A percentile compares a stretch with the other conserved stretches of the same genome.
phyloP scores from a whole-genome alignment of 2,113 vertebrate genomes.

The Gavia stellata region DNA sequence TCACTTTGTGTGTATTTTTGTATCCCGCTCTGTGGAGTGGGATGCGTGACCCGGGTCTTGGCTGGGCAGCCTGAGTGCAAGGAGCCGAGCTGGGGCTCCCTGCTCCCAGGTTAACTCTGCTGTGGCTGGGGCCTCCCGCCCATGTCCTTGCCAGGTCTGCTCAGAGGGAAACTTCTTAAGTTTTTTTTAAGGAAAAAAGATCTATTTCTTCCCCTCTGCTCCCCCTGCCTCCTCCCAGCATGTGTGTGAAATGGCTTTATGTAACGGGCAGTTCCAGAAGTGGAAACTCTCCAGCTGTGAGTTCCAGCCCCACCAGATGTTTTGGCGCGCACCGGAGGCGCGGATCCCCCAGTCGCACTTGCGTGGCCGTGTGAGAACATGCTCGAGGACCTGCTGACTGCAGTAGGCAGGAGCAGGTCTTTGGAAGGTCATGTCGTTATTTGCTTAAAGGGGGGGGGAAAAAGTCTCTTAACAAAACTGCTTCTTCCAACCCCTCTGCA shows the following conservation, averaged over 20 bases:
- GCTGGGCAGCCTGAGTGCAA: neutral
- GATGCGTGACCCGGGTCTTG: neutral
- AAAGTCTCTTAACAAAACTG: neutral
- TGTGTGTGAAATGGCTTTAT: slow-evolving; percentile 53
- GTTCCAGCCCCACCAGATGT: slow-evolving; percentile 62
- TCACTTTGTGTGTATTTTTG: neutral
- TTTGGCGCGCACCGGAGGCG: slow-evolving; percentile 7
- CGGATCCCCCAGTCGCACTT: slow-evolving; percentile 10
- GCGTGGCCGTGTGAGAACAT: slow-evolving; percentile 22
- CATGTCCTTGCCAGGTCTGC: neutral
- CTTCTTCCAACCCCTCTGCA: neutral
- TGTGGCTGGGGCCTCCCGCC: neutral
- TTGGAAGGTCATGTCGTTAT: slow-evolving; percentile 16
- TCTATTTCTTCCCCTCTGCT: slow-evolving; percentile 32
- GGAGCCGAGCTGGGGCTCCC: neutral
- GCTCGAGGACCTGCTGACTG: slow-evolving; percentile 36
- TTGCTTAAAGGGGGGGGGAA: neutral
- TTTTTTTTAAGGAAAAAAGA: neutral
- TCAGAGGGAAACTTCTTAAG: neutral
- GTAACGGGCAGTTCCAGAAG: slow-evolving; percentile 52
- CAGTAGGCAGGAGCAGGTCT: slow-evolving; percentile 42
- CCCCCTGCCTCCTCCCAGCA: slow-evolving; percentile 46
- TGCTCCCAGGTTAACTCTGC: neutral
- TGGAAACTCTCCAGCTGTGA: slow-evolving; percentile 60
- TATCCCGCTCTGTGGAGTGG: neutral